A percentile compares a stretch with the other conserved stretches of the same genome.
Conservation (phyloP, 2,113 vertebrate genomes). For the Marmota monax region DNA sequence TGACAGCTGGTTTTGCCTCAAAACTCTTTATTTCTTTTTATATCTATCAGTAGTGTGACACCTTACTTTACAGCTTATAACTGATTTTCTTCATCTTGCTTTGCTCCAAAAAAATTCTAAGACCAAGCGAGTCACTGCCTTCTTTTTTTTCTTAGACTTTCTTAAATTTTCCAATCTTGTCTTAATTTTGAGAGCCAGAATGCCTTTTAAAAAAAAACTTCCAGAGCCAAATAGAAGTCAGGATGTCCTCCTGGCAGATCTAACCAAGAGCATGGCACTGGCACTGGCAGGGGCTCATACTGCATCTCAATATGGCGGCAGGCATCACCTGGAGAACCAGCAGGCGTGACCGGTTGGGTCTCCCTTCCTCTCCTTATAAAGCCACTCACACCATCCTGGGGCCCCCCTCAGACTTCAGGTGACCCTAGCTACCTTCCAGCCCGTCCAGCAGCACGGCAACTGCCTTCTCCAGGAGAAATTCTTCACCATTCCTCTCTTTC, state of each 20-base stretch:
- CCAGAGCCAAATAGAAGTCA: not conserved
- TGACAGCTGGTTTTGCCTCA: constrained; percentile 78
- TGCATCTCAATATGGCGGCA: not conserved
- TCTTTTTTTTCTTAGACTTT: not conserved
- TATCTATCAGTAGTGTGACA: not conserved
- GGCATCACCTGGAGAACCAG: not conserved
- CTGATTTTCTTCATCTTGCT: constrained; percentile 23
- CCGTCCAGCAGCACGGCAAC: not conserved
- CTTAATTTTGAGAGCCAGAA: not conserved
- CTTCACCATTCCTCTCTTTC: not conserved
- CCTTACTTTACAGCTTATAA: constrained; percentile 44
- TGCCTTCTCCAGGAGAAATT: not conserved
- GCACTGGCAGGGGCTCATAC: not conserved
- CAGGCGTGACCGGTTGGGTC: not conserved
- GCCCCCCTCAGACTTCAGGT: too few relatives aligned
- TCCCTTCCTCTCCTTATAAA: not conserved
- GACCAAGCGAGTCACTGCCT: not conserved
- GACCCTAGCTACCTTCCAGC: not conserved
- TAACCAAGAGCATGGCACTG: not conserved
- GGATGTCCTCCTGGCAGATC: not conserved
- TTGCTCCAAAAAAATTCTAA: constrained; percentile 22
- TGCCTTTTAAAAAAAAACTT: not conserved
- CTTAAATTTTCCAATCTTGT: not conserved
- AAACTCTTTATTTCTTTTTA: constrained; percentile 75
- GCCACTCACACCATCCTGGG: not conserved